Conservation (phyloP, 1,140 invertebrate genomes). For the Venustaconcha ellipsiformis region DNA sequence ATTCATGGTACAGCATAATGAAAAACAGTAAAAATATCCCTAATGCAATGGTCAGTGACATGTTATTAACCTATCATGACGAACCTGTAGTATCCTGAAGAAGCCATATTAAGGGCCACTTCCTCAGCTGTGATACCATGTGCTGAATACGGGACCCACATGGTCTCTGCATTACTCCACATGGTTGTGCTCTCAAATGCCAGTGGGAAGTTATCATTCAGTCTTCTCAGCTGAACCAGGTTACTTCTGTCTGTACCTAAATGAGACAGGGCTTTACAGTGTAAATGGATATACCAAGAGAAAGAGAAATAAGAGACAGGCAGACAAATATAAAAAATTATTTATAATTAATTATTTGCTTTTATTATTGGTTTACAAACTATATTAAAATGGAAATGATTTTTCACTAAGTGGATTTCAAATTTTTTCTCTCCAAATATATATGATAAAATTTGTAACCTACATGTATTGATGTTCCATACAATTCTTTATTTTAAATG, state of each 20-base stretch:
- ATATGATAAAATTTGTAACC: too few species aligned
- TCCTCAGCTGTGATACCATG: conserved; percentile 47
- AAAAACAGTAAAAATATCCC: background rate
- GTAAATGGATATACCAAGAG: background rate
- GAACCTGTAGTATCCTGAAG: conserved; percentile 67
- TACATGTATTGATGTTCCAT: too few species aligned
- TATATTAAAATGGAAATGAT: too few species aligned
- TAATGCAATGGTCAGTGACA: background rate
- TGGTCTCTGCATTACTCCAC: conserved; percentile 58
- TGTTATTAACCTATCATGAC: background rate
- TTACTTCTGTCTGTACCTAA: conserved; percentile 67
- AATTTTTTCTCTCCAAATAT: too few species aligned
- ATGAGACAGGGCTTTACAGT: conserved; percentile 5
- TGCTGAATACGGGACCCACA: conserved; percentile 58
- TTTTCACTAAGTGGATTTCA: too few species aligned
- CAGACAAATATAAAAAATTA: too few species aligned
- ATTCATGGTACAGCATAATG: background rate
- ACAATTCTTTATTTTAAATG: too few species aligned
- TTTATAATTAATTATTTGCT: too few species aligned
- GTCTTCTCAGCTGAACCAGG: conserved; percentile 58
- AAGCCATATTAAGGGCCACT: conserved; percentile 63
- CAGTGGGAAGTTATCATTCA: conserved; percentile 63
- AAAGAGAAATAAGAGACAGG: too few species aligned
- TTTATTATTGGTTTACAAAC: too few species aligned
- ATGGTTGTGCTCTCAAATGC: conserved; percentile 62